Evolutionary conservation across 2,797 vertebrate species (phyloP).

Genomic region (Malurus leucopterus): DNA sequence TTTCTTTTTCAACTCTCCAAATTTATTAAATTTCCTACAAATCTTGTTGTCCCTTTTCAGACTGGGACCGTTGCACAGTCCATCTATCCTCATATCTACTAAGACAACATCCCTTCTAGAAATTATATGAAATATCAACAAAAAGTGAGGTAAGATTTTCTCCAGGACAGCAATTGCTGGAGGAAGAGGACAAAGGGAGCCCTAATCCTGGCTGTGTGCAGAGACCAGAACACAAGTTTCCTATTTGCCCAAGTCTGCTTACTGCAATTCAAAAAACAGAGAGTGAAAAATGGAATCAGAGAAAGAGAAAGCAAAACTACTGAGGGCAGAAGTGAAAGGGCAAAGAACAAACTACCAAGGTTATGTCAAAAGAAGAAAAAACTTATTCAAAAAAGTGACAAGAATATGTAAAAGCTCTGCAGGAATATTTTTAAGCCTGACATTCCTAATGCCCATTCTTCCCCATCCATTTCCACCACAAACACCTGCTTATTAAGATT

Average conservation of each 20-base stretch:
- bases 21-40: background rate
- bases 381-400: background rate
- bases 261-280: background rate
- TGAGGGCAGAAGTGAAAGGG: background rate
- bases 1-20: background rate
- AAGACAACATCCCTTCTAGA: background rate
- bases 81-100: background rate
- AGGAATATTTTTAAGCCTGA: background rate
- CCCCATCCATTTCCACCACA: background rate
- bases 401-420: background rate
- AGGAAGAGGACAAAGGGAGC: background rate
- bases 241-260: background rate
- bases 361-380: background rate
- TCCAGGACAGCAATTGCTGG: background rate
- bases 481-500: background rate
- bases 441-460: background rate
- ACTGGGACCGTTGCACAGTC: background rate
- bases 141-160: background rate
- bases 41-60: background rate
- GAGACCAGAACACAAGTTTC: background rate
- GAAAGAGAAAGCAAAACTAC: conserved; percentile 36
- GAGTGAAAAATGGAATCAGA: conserved; percentile 2
- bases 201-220: background rate
- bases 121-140: background rate
- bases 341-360: background rate